A percentile compares a stretch with the other conserved stretches of the same genome.
These are phyloP conservation scores for Agriopis aurantiaria DNA, from an alignment of 2,888 invertebrate genomes.

Conservation along the genomic window DNA sequence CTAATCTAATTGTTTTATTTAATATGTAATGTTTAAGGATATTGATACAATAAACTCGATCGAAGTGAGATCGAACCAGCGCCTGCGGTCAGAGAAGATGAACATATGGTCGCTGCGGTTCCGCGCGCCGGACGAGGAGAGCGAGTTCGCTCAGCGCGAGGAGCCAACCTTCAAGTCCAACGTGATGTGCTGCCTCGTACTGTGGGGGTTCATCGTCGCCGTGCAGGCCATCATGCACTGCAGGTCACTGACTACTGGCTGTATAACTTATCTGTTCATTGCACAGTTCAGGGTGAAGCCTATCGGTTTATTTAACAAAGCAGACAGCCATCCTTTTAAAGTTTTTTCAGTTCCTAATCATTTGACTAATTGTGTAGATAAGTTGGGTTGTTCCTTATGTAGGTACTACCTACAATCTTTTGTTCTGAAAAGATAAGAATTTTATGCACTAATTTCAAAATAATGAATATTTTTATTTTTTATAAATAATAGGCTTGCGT, in stretches of 20 bases:
- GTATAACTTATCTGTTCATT: background rate
- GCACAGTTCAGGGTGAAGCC: background rate
- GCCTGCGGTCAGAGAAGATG: slow-evolving; percentile 95
- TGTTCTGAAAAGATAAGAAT: too few species aligned
- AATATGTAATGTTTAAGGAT: slow-evolving; percentile 77
- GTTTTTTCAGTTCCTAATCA: too few species aligned
- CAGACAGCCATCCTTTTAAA: too few species aligned
- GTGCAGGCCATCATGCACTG: slow-evolving; percentile 92
- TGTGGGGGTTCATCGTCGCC: slow-evolving; percentile 95
- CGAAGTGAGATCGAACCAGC: slow-evolving; percentile 95
- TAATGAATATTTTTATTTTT: too few species aligned
- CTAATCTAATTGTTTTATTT: background rate
- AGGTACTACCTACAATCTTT: too few species aligned
- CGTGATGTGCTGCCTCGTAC: slow-evolving; percentile 95
- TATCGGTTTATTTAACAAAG: too few species aligned
- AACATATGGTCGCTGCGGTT: slow-evolving; percentile 95
- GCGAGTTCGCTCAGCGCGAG: slow-evolving; percentile 93
- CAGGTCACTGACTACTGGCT: slow-evolving; percentile 74
- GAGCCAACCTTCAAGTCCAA: slow-evolving; percentile 98
- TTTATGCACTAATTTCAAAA: too few species aligned
- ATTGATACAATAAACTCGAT: slow-evolving; percentile 94
- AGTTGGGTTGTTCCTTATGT: too few species aligned
- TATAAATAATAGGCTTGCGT: too few species aligned
- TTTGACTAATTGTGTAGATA: too few species aligned
- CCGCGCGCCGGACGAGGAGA: slow-evolving; percentile 92